These are phyloP conservation scores for Physeter macrocephalus DNA, from an alignment of 2,113 vertebrate genomes.

Conservation along the genomic window DNA sequence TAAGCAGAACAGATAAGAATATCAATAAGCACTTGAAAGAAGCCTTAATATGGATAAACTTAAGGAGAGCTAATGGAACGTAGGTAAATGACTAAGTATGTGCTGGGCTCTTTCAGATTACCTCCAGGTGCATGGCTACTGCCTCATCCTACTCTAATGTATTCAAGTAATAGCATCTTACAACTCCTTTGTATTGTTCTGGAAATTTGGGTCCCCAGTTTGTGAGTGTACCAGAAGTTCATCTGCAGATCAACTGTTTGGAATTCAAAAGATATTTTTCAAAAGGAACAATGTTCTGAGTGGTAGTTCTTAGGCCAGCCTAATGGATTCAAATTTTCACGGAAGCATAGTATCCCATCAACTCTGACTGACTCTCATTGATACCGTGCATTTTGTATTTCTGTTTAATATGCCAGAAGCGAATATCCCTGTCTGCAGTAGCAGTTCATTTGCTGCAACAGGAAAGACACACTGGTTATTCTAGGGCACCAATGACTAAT, in stretches of 20 bases:
- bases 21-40: slow-evolving; percentile 36
- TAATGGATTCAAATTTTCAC: neutral
- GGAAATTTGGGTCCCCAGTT: neutral
- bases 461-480: neutral
- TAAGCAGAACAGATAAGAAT: slow-evolving; percentile 40
- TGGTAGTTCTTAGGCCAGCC: neutral
- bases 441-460: neutral
- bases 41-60: slow-evolving; percentile 13
- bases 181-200: neutral
- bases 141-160: neutral
- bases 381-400: neutral
- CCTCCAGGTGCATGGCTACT: neutral
- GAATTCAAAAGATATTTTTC: neutral
- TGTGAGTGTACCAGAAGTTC: neutral
- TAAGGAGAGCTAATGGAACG: neutral
- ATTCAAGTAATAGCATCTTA: neutral
- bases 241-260: neutral
- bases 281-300: neutral
- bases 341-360: neutral
- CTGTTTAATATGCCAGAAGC: neutral
- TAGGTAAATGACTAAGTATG: neutral
- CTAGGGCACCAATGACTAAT: neutral
- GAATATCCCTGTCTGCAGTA: neutral
- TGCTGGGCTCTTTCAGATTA: neutral
- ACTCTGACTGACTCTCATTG: neutral